These are phyloP conservation scores for Leptodactylus fallax DNA, from an alignment of 2,797 vertebrate genomes.

Conservation along the genomic window DNA sequence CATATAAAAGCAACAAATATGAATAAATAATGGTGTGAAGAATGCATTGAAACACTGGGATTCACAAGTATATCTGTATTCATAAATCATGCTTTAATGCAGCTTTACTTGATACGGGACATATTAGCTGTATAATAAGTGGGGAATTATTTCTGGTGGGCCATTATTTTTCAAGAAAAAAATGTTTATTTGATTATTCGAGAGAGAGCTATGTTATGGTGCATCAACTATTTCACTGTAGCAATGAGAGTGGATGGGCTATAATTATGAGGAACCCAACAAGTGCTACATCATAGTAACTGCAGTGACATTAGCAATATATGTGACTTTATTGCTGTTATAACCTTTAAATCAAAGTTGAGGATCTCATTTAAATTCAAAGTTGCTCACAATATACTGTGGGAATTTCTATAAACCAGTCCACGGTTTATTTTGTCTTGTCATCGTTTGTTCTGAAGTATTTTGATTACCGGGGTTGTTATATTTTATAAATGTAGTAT, in stretches of 20 bases:
- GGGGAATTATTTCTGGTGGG: constrained; percentile 13
- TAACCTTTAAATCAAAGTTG: constrained; percentile 58
- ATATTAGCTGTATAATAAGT: constrained; percentile 47
- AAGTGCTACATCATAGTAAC: constrained; percentile 56
- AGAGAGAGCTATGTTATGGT: constrained; percentile 26
- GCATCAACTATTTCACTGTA: constrained; percentile 35
- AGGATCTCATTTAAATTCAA: constrained; percentile 42
- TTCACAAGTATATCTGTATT: not conserved
- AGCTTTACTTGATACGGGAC: constrained; percentile 13
- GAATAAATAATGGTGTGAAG: constrained; percentile 13
- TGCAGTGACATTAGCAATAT: constrained; percentile 50
- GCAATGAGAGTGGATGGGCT: constrained; percentile 34
- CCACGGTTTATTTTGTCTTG: constrained; percentile 26
- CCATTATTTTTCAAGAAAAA: constrained; percentile 39
- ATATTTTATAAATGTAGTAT: constrained; percentile 17
- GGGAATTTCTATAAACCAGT: constrained; percentile 26
- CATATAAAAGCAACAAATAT: constrained; percentile 3
- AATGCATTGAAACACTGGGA: constrained; percentile 25
- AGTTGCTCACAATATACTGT: constrained; percentile 32
- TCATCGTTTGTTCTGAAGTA: constrained; percentile 33
- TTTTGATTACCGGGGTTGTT: constrained; percentile 23
- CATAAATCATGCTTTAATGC: constrained; percentile 39
- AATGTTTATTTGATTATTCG: constrained; percentile 31
- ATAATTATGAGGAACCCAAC: constrained; percentile 48
- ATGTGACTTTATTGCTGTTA: constrained; percentile 46